Evolutionary conservation across 2,113 vertebrate genomes (phyloP).

Genomic region (Callopanchax toddi): DNA sequence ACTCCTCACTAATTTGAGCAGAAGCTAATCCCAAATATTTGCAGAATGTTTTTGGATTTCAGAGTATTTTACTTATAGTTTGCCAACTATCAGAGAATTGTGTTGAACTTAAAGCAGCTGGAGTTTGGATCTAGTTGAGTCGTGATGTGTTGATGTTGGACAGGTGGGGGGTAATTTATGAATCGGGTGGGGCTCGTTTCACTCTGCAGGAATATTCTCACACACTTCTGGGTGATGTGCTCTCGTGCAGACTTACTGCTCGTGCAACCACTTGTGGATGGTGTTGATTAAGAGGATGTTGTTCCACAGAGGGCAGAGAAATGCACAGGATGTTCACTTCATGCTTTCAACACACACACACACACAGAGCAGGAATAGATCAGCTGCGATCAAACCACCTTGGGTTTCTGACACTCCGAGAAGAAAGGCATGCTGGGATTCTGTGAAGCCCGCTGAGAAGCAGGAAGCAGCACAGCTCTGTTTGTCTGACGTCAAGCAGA

Average conservation of each 20-base stretch:
- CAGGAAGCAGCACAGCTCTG: conserved; percentile 49
- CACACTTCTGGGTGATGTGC: conserved; percentile 20
- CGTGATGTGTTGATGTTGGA: neutral
- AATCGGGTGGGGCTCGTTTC: conserved; percentile 7
- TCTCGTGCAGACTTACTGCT: neutral
- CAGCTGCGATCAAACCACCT: conserved; percentile 37
- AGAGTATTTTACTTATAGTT: too few species aligned
- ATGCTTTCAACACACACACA: conserved; percentile 17
- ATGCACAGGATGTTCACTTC: conserved; percentile 73
- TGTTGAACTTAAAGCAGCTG: neutral
- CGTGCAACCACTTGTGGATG: conserved; percentile 35
- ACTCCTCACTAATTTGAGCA: too few species aligned
- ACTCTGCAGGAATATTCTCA: conserved; percentile 40
- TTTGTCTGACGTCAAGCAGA: conserved; percentile 23
- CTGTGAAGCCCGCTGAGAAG: conserved; percentile 46
- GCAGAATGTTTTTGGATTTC: too few species aligned
- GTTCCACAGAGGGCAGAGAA: conserved; percentile 56
- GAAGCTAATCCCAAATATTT: too few species aligned
- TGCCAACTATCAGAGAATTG: too few species aligned
- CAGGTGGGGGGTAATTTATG: conserved; percentile 7
- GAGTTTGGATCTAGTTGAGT: neutral
- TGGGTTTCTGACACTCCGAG: conserved; percentile 57
- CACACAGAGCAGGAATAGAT: conserved; percentile 14
- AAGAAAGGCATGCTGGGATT: conserved; percentile 54
- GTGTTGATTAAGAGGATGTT: conserved; percentile 80